These are phyloP conservation scores for Plestiodon gilberti DNA, from an alignment of 2,113 vertebrate genomes.

Conservation along the genomic window DNA sequence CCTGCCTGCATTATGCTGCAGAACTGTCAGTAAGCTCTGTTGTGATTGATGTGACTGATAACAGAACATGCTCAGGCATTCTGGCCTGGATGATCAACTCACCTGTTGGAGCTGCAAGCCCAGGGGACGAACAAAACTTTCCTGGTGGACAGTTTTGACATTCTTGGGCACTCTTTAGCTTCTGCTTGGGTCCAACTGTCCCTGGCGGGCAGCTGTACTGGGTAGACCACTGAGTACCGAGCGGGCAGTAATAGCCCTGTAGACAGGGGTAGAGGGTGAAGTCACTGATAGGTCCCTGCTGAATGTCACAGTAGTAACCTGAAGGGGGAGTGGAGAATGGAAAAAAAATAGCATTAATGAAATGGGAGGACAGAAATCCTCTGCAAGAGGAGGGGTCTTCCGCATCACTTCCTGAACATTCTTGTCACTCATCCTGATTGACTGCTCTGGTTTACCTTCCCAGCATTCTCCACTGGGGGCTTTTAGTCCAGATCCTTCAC, in stretches of 20 bases:
- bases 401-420: neutral
- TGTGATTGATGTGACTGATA: too few species aligned
- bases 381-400: neutral
- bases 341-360: neutral
- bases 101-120: slow-evolving; percentile 87
- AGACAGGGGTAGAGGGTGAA: slow-evolving; percentile 83
- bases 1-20: neutral
- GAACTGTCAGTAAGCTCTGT: neutral
- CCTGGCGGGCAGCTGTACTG: slow-evolving; percentile 86
- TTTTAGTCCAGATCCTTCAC: slow-evolving; percentile 77
- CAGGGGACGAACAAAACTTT: slow-evolving; percentile 82
- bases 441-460: slow-evolving; percentile 68
- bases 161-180: slow-evolving; percentile 58
- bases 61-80: neutral
- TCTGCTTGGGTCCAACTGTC: slow-evolving; percentile 80
- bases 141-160: slow-evolving; percentile 85
- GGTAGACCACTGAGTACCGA: slow-evolving; percentile 77
- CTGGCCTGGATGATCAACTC: neutral
- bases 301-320: slow-evolving; percentile 89
- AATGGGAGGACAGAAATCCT: neutral
- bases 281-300: slow-evolving; percentile 65
- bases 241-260: slow-evolving; percentile 87
- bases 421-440: neutral
- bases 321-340: slow-evolving; percentile 19
- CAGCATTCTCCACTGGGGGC: slow-evolving; percentile 83